Conservation (phyloP, 2,797 vertebrate genomes). For the Hipposideros larvatus region DNA sequence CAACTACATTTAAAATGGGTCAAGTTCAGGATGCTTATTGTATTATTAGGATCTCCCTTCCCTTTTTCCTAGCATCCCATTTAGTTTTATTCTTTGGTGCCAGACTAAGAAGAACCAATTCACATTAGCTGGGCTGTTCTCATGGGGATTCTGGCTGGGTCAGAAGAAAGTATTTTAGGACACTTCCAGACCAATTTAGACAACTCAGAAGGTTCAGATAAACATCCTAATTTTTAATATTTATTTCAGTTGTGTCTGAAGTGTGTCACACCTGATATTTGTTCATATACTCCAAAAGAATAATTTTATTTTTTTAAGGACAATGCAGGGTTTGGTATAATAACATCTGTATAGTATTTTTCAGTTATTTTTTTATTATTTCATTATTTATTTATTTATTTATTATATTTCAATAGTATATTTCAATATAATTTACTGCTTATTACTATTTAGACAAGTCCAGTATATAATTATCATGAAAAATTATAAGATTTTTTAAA, state of each 20-base stretch:
- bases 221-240: conserved; percentile 24
- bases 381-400: too few relatives aligned
- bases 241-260: conserved; percentile 28
- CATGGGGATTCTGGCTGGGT: neutral
- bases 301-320: neutral
- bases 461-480: neutral
- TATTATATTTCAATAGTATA: too few relatives aligned
- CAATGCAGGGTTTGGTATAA: neutral
- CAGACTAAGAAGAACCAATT: conserved; percentile 6
- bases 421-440: too few relatives aligned
- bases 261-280: neutral
- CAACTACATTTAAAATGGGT: neutral
- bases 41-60: neutral
- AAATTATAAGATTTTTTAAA: neutral
- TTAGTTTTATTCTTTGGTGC: conserved; percentile 2
- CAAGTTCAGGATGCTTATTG: neutral
- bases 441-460: neutral
- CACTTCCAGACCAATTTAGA: conserved; percentile 3
- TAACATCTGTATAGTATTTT: neutral
- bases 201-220: neutral
- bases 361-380: neutral
- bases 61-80: neutral
- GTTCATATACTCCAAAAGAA: conserved; percentile 38
- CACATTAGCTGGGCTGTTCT: neutral
- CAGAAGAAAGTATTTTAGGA: neutral